phyloP scores from a whole-genome alignment of 1,140 invertebrate genomes.

The Drosophila novamexicana region DNA sequence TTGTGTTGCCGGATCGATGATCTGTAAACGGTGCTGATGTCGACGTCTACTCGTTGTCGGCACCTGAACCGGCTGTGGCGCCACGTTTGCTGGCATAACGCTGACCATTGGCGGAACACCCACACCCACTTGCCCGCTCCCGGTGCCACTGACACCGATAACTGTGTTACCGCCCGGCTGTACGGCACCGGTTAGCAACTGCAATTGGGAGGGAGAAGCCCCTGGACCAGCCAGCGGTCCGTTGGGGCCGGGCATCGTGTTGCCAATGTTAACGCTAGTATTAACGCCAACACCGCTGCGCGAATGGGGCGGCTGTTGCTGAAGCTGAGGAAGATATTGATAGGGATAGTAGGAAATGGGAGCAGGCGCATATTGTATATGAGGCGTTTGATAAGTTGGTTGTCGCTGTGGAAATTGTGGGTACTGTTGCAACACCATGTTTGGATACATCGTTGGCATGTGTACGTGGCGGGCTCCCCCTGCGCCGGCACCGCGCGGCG shows the following conservation, averaged over 20 bases:
- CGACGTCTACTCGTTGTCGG: constrained; percentile 56
- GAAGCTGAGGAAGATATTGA: constrained; percentile 61
- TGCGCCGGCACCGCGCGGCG: constrained; percentile 47
- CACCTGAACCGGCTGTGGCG: constrained; percentile 50
- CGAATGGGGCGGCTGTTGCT: constrained; percentile 64
- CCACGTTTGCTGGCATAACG: constrained; percentile 57
- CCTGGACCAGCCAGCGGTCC: constrained; percentile 66
- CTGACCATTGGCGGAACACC: constrained; percentile 64
- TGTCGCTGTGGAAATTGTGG: constrained; percentile 65
- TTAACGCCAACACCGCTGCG: constrained; percentile 62
- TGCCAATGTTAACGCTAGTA: constrained; percentile 65
- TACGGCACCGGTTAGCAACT: constrained; percentile 60
- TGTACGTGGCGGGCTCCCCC: constrained; percentile 60
- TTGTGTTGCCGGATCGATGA: constrained; percentile 73
- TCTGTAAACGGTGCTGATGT: constrained; percentile 70
- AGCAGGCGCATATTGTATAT: constrained; percentile 64
- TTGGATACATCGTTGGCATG: constrained; percentile 67
- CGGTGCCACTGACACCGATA: constrained; percentile 53
- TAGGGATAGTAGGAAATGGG: constrained; percentile 66
- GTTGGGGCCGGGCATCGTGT: constrained; percentile 62
- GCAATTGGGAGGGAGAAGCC: constrained; percentile 56
- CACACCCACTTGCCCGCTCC: constrained; percentile 63
- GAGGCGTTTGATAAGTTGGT: constrained; percentile 61
- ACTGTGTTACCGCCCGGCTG: constrained; percentile 62
- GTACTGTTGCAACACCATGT: constrained; percentile 64